Evolutionary conservation across 2,888 invertebrate species (phyloP).

Genomic region (Heteropelma amictum): DNA sequence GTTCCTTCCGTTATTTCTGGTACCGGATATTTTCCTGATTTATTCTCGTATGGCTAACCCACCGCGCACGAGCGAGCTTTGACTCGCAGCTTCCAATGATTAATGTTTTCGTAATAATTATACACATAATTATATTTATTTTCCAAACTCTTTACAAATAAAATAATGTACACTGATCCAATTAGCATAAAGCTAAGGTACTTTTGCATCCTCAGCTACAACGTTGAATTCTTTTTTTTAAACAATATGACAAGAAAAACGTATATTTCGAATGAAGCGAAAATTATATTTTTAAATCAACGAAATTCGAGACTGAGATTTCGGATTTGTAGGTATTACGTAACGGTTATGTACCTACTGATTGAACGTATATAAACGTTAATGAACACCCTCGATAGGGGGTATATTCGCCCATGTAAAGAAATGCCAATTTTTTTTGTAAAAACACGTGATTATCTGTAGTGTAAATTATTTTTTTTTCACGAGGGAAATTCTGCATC

Average conservation of each 20-base stretch:
- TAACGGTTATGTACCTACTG: too few species aligned
- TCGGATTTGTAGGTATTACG: too few species aligned
- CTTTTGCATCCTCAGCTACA: not conserved
- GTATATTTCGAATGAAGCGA: too few species aligned
- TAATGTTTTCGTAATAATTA: constrained; percentile 5
- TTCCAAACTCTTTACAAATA: not conserved
- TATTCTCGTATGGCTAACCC: constrained; percentile 3
- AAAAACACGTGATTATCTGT: too few species aligned
- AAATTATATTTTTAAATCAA: too few species aligned
- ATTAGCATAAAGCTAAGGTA: not conserved
- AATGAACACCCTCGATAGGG: not conserved
- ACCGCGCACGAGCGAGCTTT: not conserved
- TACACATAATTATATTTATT: not conserved
- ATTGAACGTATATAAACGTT: too few species aligned
- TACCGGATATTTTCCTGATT: constrained; percentile 19
- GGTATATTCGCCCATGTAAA: too few species aligned
- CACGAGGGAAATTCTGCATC: not conserved
- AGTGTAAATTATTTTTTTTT: too few species aligned
- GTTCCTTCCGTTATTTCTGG: constrained; percentile 14
- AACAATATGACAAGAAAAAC: too few species aligned
- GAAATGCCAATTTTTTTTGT: too few species aligned
- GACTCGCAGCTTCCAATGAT: not conserved
- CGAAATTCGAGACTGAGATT: too few species aligned
- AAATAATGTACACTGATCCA: not conserved
- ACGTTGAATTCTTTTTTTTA: too few species aligned